Evolutionary conservation across 2,888 invertebrate genomes (phyloP), one percentile per base, ranked within the genome.

Genomic region (Lasioglossum morio): DNA sequence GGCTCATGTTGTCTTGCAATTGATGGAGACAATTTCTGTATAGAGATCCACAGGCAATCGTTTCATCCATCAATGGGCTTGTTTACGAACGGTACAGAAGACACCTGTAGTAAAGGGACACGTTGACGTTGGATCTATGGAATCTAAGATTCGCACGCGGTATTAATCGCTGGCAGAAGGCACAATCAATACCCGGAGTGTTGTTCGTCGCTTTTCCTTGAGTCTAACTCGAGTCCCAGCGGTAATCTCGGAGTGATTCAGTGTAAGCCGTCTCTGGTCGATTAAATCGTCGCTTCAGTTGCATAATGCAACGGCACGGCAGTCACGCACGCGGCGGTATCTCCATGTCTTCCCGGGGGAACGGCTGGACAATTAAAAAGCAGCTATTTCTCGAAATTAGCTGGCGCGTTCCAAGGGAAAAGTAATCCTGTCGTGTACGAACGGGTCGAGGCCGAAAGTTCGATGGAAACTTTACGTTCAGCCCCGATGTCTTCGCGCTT

Each of bases 241-340:
- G 77, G 82, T 82, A 82, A 84, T 81, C 77, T 77, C 40, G 60
- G 16, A 84, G 74, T 48, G 73, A 74, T 74, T 82, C 69, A 78
- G 23, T 27, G 73, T 43, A 74, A 77, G 60, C 70, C 14, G 60
- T 48, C 73, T 84, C 57, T 48, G 76, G 84, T 85, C 84, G 79
- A 86, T 84, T 84, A 86, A 81, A 77, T 84, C 84, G 77, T 77
- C 48, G 60, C 69, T 77, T 70, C 74, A 70, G 73, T 73, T 84
- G 84, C 80, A 69, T 85, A 84, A 84, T 84, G 79, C 79, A 84
- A 70, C 73, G 66, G 57, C 60, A 19, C 60, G 19, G 12, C 48
- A 27, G 23, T 34, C 79, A 70, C 85, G 75, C 85, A 72, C 72
- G 57, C 72, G 66, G 53, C 46, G 57, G 85, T 72, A 84, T 57